Evolutionary conservation across 2,113 vertebrate species (phyloP), one percentile per base, ranked within the genome.

Genomic region (Labrus mixtus): DNA sequence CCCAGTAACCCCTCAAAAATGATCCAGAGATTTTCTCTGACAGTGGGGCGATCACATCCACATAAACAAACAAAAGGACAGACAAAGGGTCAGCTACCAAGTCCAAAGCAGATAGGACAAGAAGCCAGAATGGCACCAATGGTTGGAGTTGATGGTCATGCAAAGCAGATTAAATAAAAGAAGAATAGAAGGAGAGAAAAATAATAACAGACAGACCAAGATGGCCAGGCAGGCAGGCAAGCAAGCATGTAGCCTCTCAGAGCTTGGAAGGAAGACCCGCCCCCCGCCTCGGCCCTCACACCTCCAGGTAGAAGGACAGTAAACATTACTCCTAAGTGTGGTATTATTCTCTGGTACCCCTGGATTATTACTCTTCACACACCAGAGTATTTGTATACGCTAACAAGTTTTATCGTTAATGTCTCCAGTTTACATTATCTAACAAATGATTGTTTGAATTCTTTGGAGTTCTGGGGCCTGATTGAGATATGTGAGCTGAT

Each of bases 211-310:
- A 88, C 74, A 79, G 77, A 86, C 77, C 48, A 81, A 50, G 10
- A 76, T 78, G 55, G 85, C 67, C 77, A 92, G 55, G 81, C 90
- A 89, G 76, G 66, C 75, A 86, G 57, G 75, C 91, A 93, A 71
- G 86, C 91, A 91, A 88, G 84, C 89, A 92, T 78, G 75, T 84
- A 73, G 78, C 85, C 85, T 88, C 81, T 92, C 87, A 88, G 85
- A 87, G 89, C 76, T 83, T 82, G 63, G 48, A 86, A 82, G 76
- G 76, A 77, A 65, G 70, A 79, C 76, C 87, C 81, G 83, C 82
- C 83, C 81, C 19, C 48, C 48, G n/a, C 48, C 82, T 79, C 74
- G 33, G 72, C 79, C 78, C 86, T 83, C 83, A 89, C 85, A 91
- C 82, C 86, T 86, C 79, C 89, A 91, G 87, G 81, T 73, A 79